Evolutionary conservation across 2,888 invertebrate genomes (phyloP).

Genomic region (Coelogynopora nodosa): DNA sequence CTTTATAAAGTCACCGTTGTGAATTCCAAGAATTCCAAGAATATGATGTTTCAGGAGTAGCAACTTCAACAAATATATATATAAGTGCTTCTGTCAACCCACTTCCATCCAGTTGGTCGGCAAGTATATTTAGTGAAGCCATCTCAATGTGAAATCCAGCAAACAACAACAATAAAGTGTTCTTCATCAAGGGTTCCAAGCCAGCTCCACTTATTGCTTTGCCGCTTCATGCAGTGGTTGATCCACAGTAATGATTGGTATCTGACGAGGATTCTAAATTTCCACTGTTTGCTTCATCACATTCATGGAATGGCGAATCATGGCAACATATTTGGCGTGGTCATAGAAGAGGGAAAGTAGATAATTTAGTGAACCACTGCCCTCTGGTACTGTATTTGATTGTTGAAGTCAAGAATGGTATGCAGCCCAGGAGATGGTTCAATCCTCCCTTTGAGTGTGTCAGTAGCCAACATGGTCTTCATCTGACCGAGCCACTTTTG

Average conservation of each 20-base stretch:
- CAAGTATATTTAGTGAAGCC: background rate
- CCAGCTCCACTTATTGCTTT: background rate
- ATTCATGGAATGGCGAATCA: background rate
- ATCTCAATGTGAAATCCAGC: background rate
- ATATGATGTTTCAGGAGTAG: background rate
- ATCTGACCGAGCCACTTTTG: background rate
- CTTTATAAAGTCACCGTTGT: too few relatives aligned
- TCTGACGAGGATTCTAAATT: background rate
- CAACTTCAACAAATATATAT: background rate
- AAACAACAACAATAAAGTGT: background rate
- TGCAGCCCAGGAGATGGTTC: background rate
- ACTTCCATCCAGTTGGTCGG: background rate
- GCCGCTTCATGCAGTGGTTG: background rate
- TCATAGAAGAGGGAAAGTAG: background rate
- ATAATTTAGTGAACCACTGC: background rate
- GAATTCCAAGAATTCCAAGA: too few relatives aligned
- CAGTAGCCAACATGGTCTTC: background rate
- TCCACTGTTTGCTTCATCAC: background rate
- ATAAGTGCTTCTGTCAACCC: background rate
- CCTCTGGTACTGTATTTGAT: background rate
- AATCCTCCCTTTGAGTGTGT: background rate
- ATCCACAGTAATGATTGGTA: background rate
- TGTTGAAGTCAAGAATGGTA: background rate
- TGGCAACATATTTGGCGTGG: background rate
- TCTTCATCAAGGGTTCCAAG: background rate